These are phyloP conservation scores for Channa argus DNA, from an alignment of 2,113 vertebrate species.

Conservation along the genomic window DNA sequence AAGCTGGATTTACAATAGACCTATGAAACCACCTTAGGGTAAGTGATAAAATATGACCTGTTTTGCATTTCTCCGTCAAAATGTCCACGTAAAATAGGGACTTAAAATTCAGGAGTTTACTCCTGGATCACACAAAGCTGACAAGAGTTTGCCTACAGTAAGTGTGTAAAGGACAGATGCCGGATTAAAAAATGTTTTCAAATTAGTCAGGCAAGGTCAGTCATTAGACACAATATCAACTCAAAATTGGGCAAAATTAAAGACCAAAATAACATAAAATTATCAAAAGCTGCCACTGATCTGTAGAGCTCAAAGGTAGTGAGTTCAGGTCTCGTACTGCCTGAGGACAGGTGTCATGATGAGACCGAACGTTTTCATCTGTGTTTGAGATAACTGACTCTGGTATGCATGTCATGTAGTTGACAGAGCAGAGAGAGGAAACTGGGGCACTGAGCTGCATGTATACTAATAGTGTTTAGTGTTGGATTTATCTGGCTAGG, in stretches of 20 bases:
- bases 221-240: background rate
- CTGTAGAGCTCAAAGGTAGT: conserved; percentile 16
- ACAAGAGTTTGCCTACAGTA: background rate
- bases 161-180: background rate
- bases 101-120: conserved; percentile 49
- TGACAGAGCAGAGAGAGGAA: conserved; percentile 53
- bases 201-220: conserved; percentile 6
- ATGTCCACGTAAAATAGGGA: conserved; percentile 46
- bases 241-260: conserved; percentile 4
- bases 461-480: conserved; percentile 52
- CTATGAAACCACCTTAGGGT: conserved; percentile 45
- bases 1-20: conserved; percentile 19
- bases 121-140: conserved; percentile 10
- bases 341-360: conserved; percentile 53
- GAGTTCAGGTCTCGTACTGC: conserved; percentile 36
- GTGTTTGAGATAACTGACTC: conserved; percentile 49
- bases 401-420: conserved; percentile 41
- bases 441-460: conserved; percentile 56
- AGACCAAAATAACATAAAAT: conserved; percentile 2
- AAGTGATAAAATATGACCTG: conserved; percentile 40
- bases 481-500: conserved; percentile 41
- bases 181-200: background rate
- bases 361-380: conserved; percentile 50
- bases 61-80: conserved; percentile 50
- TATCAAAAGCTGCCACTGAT: conserved; percentile 18